Evolutionary conservation across 2,113 vertebrate species (phyloP).

Genomic region (Pipa parva): DNA sequence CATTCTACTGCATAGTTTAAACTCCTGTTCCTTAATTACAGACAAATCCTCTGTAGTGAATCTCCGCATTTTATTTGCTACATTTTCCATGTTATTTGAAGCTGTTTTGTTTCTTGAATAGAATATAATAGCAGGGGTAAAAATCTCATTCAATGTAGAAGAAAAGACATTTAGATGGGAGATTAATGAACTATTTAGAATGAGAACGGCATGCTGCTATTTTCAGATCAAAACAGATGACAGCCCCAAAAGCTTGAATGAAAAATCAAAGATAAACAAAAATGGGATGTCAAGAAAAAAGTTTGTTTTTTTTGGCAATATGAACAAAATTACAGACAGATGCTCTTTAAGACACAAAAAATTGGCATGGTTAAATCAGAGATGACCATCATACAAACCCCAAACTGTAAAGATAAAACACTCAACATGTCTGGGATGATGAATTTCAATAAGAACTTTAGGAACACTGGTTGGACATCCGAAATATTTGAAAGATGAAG

Average conservation of each 20-base stretch:
- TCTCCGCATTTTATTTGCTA: conserved; percentile 21
- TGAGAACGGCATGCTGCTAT: conserved; percentile 19
- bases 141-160: conserved; percentile 32
- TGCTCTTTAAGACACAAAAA: conserved; percentile 3
- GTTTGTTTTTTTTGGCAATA: conserved; percentile 10
- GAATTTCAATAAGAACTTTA: too few relatives aligned
- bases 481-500: too few relatives aligned
- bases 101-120: conserved; percentile 31
- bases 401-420: too few relatives aligned
- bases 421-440: too few relatives aligned
- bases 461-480: too few relatives aligned
- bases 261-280: conserved; percentile 28
- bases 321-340: conserved; percentile 20
- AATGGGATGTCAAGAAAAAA: conserved; percentile 18
- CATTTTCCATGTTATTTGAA: conserved; percentile 11
- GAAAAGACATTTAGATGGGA: conserved; percentile 37
- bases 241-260: conserved; percentile 20
- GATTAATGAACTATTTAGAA: conserved; percentile 40
- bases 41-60: not conserved
- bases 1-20: not conserved
- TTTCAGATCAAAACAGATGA: conserved; percentile 39
- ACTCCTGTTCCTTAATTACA: not conserved
- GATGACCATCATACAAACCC: too few relatives aligned
- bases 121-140: conserved; percentile 37
- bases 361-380: too few relatives aligned